phyloP scores from a whole-genome alignment of 35 echinoderm and acorn worm genomes.

The Ophiothrix spiculata region DNA sequence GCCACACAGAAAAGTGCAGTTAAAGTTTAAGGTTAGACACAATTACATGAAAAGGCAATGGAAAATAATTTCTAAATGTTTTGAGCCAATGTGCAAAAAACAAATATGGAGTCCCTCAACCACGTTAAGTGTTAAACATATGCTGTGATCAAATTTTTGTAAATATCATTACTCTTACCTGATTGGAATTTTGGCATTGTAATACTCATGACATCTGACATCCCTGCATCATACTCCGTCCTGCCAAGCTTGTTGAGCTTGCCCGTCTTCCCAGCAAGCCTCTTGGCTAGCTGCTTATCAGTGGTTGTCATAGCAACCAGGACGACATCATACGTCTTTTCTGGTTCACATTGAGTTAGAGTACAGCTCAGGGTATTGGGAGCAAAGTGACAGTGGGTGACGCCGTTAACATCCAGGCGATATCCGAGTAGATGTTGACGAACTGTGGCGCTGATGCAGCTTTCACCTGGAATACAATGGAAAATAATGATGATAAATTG shows the following conservation, averaged over 20 bases:
- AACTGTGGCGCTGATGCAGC: slow-evolving; percentile 6
- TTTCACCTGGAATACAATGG: slow-evolving; percentile 11
- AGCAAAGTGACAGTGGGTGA: slow-evolving; percentile 17
- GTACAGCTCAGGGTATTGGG: slow-evolving; percentile 37
- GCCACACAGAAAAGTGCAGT: too few species aligned
- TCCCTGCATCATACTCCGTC: background rate
- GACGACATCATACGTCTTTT: slow-evolving; percentile 38
- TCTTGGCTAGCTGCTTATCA: slow-evolving; percentile 18
- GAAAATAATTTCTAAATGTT: too few species aligned
- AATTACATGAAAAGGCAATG: too few species aligned
- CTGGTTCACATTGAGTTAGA: slow-evolving; percentile 42
- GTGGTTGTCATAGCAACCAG: slow-evolving; percentile 53
- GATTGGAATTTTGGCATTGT: slow-evolving; percentile 52
- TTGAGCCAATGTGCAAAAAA: too few species aligned
- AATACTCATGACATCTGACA: slow-evolving; percentile 6
- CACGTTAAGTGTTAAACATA: too few species aligned
- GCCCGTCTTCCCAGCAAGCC: background rate
- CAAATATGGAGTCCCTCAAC: too few species aligned
- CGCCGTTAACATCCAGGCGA: slow-evolving; percentile 51
- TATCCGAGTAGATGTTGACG: slow-evolving; percentile 59
- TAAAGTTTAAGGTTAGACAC: too few species aligned
- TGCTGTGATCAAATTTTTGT: too few species aligned
- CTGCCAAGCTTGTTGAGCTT: slow-evolving; percentile 16
- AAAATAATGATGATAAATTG: background rate
- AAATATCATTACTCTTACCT: background rate